These are phyloP conservation scores for Papilio machaon DNA, from an alignment of 1,140 invertebrate species.

Conservation along the genomic window DNA sequence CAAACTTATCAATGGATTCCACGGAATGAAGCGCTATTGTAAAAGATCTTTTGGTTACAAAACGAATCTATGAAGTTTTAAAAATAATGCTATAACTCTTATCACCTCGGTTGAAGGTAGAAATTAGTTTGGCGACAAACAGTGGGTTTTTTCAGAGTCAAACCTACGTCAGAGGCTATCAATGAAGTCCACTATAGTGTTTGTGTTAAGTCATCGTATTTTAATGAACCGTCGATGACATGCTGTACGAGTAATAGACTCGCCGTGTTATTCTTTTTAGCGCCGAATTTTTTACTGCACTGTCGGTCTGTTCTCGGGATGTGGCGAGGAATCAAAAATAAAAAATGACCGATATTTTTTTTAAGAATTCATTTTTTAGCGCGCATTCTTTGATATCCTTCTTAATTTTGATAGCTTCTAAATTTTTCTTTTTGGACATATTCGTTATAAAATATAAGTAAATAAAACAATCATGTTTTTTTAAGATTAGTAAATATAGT, in stretches of 20 bases:
- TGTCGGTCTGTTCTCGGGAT: slow-evolving; percentile 60
- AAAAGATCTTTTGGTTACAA: slow-evolving; percentile 71
- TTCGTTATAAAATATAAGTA: not conserved
- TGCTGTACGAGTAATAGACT: slow-evolving; percentile 80
- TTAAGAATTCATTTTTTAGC: slow-evolving; percentile 56
- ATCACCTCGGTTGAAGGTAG: slow-evolving; percentile 48
- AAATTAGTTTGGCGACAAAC: slow-evolving; percentile 47
- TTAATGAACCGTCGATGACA: slow-evolving; percentile 81
- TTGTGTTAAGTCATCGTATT: slow-evolving; percentile 81
- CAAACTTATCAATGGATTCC: slow-evolving; percentile 80
- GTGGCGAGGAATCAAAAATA: slow-evolving; percentile 59
- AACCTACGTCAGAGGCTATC: slow-evolving; percentile 79
- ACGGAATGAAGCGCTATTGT: slow-evolving; percentile 80
- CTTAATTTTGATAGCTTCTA: slow-evolving; percentile 29
- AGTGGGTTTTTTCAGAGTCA: slow-evolving; percentile 68
- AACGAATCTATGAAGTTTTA: slow-evolving; percentile 64
- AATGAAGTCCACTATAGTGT: slow-evolving; percentile 80
- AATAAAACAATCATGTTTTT: not conserved
- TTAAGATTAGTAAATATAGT: not conserved
- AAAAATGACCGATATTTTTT: slow-evolving; percentile 56
- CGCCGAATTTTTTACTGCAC: slow-evolving; percentile 73
- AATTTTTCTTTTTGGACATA: not conserved
- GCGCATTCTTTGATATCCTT: slow-evolving; percentile 55
- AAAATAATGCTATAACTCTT: slow-evolving; percentile 47
- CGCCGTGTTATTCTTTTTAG: slow-evolving; percentile 78